phyloP scores from a whole-genome alignment of 2,888 invertebrate species.

The Agrotis puta region DNA sequence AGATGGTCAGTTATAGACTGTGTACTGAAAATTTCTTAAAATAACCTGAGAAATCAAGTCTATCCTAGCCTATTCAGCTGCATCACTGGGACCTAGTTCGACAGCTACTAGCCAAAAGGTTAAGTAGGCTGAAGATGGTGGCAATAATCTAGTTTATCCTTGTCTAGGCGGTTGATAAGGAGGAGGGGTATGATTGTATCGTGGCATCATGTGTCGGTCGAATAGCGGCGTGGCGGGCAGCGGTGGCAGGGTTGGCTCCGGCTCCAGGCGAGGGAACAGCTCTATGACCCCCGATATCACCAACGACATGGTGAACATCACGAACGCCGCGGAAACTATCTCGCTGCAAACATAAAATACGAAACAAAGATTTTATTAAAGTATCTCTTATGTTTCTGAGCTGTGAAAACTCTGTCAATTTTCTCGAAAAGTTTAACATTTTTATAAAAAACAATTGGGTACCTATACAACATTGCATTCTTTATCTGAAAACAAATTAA shows the following conservation, averaged over 20 bases:
- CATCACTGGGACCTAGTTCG: not conserved
- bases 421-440: no score
- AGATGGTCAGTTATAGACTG: no score
- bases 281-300: slow-evolving; percentile 23
- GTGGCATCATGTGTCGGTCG: slow-evolving; percentile 19
- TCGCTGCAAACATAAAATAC: slow-evolving; percentile 21
- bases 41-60: not conserved
- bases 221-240: not conserved
- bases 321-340: slow-evolving; percentile 18
- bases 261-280: slow-evolving; percentile 37
- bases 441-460: no score
- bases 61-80: not conserved
- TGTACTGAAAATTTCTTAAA: slow-evolving; percentile 3
- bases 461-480: no score
- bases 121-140: not conserved
- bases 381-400: not conserved
- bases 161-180: not conserved
- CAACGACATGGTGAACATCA: slow-evolving; percentile 17
- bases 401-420: not conserved
- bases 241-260: slow-evolving; percentile 1
- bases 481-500: no score
- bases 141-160: not conserved
- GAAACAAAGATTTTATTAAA: not conserved
- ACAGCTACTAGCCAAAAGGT: not conserved
- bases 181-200: not conserved